Percentiles rank a stretch among this genome's conserved stretches.
These are phyloP conservation scores for Melozone crissalis DNA, from an alignment of 2,113 vertebrate genomes.

Conservation along the genomic window DNA sequence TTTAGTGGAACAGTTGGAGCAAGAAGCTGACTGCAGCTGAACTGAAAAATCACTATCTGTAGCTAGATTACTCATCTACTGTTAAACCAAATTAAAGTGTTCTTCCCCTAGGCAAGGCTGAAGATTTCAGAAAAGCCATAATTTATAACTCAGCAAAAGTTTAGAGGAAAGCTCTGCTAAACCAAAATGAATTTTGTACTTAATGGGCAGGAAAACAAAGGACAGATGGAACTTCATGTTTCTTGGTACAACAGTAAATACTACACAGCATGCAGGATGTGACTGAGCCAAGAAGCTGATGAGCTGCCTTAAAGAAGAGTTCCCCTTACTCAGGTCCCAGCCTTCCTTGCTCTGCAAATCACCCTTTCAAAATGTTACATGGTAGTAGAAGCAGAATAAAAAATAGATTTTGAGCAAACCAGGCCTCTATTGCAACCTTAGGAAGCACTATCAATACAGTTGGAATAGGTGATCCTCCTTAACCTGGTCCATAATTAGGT, in stretches of 20 bases:
- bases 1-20: conserved; percentile 49
- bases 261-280: background rate
- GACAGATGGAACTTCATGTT: conserved; percentile 8
- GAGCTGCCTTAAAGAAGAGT: background rate
- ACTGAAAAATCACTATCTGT: conserved; percentile 40
- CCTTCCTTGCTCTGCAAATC: background rate
- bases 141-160: conserved; percentile 16
- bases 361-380: background rate
- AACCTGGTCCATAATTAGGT: background rate
- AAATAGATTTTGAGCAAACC: background rate
- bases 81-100: conserved; percentile 56
- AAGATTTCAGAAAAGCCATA: conserved; percentile 11
- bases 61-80: conserved; percentile 58
- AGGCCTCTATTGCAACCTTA: background rate
- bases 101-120: conserved; percentile 46
- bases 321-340: background rate
- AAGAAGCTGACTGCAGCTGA: conserved; percentile 42
- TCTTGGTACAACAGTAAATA: background rate
- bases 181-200: conserved; percentile 12
- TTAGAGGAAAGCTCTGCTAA: background rate
- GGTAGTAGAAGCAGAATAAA: background rate
- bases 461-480: background rate
- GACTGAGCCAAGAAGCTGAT: background rate
- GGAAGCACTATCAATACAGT: background rate
- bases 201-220: conserved; percentile 45